These are phyloP conservation scores for Coleophora deauratella DNA, from an alignment of 2,888 invertebrate genomes.

Conservation along the genomic window DNA sequence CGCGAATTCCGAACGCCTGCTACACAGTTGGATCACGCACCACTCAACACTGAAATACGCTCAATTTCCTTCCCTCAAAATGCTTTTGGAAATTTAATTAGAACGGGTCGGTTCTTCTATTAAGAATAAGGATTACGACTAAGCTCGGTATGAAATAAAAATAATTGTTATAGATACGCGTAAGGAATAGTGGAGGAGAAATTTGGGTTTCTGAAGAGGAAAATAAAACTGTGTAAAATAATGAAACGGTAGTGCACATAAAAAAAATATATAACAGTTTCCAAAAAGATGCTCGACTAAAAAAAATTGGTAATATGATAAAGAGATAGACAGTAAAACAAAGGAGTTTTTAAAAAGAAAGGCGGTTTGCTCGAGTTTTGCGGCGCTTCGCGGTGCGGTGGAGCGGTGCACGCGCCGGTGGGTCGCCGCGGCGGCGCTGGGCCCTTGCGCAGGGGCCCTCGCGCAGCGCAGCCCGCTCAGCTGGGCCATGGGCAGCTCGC, in stretches of 20 bases:
- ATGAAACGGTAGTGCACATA: slow-evolving; percentile 12
- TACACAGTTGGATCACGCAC: slow-evolving; percentile 45
- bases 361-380: slow-evolving; percentile 23
- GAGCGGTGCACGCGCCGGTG: slow-evolving; percentile 48
- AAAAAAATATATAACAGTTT: neutral
- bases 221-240: slow-evolving; percentile 21
- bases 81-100: slow-evolving; percentile 29
- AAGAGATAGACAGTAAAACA: slow-evolving; percentile 13
- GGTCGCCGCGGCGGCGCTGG: slow-evolving; percentile 50
- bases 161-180: slow-evolving; percentile 43
- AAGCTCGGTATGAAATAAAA: too few species aligned
- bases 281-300: too few species aligned
- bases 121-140: too few species aligned
- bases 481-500: slow-evolving; percentile 79
- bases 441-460: slow-evolving; percentile 29
- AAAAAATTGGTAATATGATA: neutral
- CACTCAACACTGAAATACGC: slow-evolving; percentile 33
- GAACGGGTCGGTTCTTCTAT: slow-evolving; percentile 10
- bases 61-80: slow-evolving; percentile 28
- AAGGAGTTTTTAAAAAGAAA: slow-evolving; percentile 22
- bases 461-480: slow-evolving; percentile 69
- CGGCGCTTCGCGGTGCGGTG: slow-evolving; percentile 51
- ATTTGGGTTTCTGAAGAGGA: slow-evolving; percentile 22
- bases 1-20: slow-evolving; percentile 19
- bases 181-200: slow-evolving; percentile 14